Evolutionary conservation across 1,140 invertebrate species (phyloP), one percentile per base, ranked within the genome.

Genomic region (Diorhabda elongata): DNA sequence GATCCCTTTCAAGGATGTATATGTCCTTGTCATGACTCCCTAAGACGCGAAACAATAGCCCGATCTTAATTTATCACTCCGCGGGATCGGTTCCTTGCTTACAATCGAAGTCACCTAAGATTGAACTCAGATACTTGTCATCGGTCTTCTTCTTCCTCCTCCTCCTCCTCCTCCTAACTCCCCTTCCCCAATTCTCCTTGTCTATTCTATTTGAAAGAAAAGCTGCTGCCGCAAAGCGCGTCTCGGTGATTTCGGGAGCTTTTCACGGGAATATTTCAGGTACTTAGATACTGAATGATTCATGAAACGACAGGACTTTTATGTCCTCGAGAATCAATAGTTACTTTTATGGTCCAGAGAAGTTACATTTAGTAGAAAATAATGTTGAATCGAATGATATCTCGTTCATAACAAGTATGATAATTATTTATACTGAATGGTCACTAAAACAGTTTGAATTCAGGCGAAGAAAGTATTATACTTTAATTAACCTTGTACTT

Each of bases 21-120:
- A 76, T 76, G 74, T 76, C 75, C 69, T 75, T 75, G 75, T 76
- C 75, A 75, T 70, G 62, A 58, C 71, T 73, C 72, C 73, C 74
- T 66, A 64, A 68, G 70, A 70, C 64, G 71, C 73, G 72, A 76
- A 75, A 76, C 75, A 76, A 76, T 75, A 73, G 64, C 67, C 59
- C 66, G 70, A 67, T 72, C 72, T 74, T 74, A 75, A 76, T 76
- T 76, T 76, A 76, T 76, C 75, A 76, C 75, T 72, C 75, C 71
- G 75, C 74, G 70, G 75, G 74, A 72, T 70, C 69, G 70, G 72
- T 76, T 75, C 75, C 72, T 76, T 73, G 72, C 71, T 75, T 71
- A 74, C 73, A 74, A 74, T 75, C 72, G 72, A 75, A 75, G 72
- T 74, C 71, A 62, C 71, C 70, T 74, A 69, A 72, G 72, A 75